A percentile compares a stretch with the other conserved stretches of the same genome.
Evolutionary conservation across 1,140 invertebrate species (phyloP).

Genomic region (Saccostrea echinata): DNA sequence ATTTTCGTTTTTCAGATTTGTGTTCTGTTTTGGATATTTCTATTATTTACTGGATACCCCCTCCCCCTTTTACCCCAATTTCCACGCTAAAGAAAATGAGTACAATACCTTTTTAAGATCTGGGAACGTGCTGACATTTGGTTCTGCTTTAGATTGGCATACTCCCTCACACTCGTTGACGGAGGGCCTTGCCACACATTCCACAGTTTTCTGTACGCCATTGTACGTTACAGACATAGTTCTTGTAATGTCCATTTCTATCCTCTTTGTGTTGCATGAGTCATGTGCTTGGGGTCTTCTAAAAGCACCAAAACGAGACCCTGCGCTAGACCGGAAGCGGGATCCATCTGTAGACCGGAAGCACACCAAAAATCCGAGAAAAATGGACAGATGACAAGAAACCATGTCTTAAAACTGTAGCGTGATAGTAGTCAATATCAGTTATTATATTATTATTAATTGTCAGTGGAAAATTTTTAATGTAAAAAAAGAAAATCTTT

Average conservation of each 20-base stretch:
- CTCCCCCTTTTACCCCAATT: too few relatives aligned
- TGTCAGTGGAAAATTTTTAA: too few relatives aligned
- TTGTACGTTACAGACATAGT: not conserved
- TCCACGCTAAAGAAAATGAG: not conserved
- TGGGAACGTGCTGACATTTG: not conserved
- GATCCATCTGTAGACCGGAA: not conserved
- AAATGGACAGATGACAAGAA: not conserved
- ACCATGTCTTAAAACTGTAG: not conserved
- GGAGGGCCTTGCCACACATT: not conserved
- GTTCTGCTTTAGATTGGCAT: not conserved
- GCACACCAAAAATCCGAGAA: not conserved
- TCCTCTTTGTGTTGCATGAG: not conserved
- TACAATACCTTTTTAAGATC: conserved; percentile 32
- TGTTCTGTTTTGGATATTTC: too few relatives aligned
- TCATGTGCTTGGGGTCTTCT: not conserved
- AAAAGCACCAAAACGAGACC: too few relatives aligned
- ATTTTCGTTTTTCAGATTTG: too few relatives aligned
- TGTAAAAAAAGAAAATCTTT: too few relatives aligned
- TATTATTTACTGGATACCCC: too few relatives aligned
- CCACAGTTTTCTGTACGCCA: not conserved
- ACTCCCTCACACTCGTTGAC: conserved; percentile 38
- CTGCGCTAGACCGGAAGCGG: not conserved
- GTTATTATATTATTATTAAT: too few relatives aligned
- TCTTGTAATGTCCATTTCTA: conserved; percentile 14
- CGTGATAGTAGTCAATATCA: too few relatives aligned